Conservation (phyloP, 2,797 vertebrate genomes). For the Buceros bicornis region DNA sequence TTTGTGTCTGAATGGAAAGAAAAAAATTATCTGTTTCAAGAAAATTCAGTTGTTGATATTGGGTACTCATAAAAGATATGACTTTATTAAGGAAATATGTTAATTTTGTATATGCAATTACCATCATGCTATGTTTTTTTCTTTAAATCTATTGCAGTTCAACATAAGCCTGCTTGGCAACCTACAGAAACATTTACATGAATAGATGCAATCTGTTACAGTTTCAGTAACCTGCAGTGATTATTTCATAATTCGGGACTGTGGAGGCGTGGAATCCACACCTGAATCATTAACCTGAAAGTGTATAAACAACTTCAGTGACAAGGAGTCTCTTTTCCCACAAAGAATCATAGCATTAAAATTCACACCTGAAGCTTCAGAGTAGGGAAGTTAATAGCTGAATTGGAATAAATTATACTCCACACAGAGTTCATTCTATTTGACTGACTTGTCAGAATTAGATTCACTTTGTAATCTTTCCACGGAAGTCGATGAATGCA, state of each 20-base stretch:
- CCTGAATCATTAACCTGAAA: not conserved
- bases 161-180: not conserved
- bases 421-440: not conserved
- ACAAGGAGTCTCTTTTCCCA: not conserved
- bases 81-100: not conserved
- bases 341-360: not conserved
- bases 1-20: not conserved
- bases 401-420: not conserved
- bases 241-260: slow-evolving; percentile 5
- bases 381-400: not conserved
- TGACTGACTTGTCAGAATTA: not conserved
- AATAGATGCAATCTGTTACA: slow-evolving; percentile 25
- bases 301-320: not conserved
- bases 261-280: not conserved
- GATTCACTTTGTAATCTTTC: not conserved
- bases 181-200: not conserved
- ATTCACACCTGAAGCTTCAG: slow-evolving; percentile 1
- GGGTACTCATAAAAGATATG: not conserved
- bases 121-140: not conserved
- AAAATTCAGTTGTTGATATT: not conserved
- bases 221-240: not conserved
- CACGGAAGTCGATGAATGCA: not conserved
- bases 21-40: not conserved
- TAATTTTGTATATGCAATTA: not conserved
- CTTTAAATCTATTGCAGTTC: not conserved